These are phyloP conservation scores for Delichon dasypus DNA, from an alignment of 2,797 vertebrate genomes.

Conservation along the genomic window DNA sequence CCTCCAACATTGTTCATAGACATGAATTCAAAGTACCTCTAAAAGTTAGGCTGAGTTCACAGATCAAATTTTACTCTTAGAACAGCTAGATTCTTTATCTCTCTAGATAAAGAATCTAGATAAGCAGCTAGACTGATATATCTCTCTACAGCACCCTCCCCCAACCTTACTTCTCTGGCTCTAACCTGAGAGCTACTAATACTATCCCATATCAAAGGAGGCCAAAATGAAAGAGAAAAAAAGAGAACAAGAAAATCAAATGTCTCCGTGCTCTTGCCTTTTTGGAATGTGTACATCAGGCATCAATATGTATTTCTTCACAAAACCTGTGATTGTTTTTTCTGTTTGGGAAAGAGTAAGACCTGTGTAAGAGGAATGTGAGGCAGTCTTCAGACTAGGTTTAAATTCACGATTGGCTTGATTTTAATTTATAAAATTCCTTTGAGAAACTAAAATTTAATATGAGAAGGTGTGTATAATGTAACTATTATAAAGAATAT, in stretches of 20 bases:
- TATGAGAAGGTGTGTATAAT: background rate
- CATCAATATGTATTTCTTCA: background rate
- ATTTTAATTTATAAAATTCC: conserved; percentile 31
- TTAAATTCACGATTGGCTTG: background rate
- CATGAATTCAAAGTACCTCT: background rate
- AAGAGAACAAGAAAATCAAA: background rate
- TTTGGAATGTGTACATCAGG: background rate
- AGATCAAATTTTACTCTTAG: background rate
- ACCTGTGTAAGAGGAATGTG: background rate
- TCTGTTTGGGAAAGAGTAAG: background rate
- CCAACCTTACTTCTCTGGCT: background rate
- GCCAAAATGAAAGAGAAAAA: background rate
- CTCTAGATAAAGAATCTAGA: no score
- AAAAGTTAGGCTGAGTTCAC: background rate
- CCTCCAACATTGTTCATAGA: background rate
- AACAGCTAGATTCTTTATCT: background rate
- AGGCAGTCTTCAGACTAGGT: background rate
- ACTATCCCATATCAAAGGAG: background rate
- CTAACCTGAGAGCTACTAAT: background rate
- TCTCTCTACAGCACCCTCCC: background rate
- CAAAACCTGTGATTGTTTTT: background rate
- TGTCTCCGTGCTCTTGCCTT: background rate
- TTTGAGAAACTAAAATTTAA: conserved; percentile 17
- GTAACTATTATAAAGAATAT: conserved; percentile 12
- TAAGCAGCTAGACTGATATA: background rate